phyloP scores from a whole-genome alignment of 2,113 vertebrate species.

The Oreochromis tanganicae region DNA sequence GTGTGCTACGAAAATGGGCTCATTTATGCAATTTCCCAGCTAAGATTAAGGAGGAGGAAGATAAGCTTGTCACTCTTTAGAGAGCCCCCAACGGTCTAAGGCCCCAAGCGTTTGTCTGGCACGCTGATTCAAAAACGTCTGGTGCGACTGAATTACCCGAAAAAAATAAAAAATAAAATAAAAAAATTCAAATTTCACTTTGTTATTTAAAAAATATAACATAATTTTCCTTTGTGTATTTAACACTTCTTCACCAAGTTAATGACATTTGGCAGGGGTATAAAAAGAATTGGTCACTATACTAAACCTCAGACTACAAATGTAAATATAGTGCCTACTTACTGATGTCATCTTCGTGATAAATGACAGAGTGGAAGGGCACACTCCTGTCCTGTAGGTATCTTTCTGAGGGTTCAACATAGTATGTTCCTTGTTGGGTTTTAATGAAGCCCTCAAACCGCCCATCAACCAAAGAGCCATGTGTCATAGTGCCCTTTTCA shows the following conservation, averaged over 20 bases:
- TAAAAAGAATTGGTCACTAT: neutral
- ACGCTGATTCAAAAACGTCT: neutral
- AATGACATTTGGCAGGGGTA: neutral
- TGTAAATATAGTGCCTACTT: constrained; percentile 58
- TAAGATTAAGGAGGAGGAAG: neutral
- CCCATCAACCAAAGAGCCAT: constrained; percentile 90
- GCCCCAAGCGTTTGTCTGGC: neutral
- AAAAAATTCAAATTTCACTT: neutral
- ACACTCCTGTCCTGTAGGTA: constrained; percentile 80
- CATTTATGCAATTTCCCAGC: neutral
- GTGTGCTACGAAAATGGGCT: neutral
- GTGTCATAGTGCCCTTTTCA: constrained; percentile 86
- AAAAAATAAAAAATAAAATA: rapidly evolving
- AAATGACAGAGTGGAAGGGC: constrained; percentile 94
- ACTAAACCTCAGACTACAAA: neutral
- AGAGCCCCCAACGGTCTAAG: neutral
- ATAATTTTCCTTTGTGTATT: neutral
- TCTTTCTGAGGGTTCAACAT: constrained; percentile 92
- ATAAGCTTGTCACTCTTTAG: neutral
- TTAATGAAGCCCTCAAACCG: constrained; percentile 96
- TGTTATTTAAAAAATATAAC: neutral
- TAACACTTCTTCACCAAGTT: neutral
- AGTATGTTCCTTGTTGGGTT: constrained; percentile 88
- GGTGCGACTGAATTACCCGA: neutral
- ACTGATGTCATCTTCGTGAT: constrained; percentile 96